Evolutionary conservation across 2,113 vertebrate species (phyloP).

Genomic region (Sylvilagus bachmani): DNA sequence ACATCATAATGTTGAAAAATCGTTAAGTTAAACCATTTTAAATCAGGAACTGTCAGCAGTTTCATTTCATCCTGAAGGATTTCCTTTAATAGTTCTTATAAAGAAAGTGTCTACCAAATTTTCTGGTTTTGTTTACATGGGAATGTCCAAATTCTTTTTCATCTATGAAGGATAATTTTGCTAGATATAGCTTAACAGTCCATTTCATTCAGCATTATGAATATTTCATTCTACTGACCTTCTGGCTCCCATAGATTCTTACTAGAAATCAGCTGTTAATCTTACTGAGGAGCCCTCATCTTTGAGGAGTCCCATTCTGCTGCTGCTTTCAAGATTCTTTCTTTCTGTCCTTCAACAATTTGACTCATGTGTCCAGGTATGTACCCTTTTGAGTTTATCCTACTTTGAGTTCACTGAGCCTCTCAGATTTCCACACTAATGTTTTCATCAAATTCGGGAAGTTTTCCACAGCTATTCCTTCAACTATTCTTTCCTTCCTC

Average conservation of each 20-base stretch:
- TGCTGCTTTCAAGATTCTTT: slow-evolving; percentile 41
- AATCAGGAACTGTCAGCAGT: neutral
- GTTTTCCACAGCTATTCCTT: slow-evolving; percentile 19
- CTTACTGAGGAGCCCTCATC: slow-evolving; percentile 2
- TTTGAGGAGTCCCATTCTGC: neutral
- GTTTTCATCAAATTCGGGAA: slow-evolving; percentile 23
- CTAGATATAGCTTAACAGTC: slow-evolving; percentile 22
- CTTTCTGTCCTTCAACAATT: slow-evolving; percentile 18
- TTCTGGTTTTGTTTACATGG: slow-evolving; percentile 36
- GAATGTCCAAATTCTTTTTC: slow-evolving; percentile 10
- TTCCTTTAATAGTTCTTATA: slow-evolving; percentile 26
- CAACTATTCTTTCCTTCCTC: slow-evolving; percentile 16
- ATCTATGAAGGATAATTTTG: slow-evolving; percentile 48
- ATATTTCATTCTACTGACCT: slow-evolving; percentile 17
- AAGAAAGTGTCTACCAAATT: slow-evolving; percentile 7
- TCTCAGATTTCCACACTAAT: neutral
- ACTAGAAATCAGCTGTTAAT: slow-evolving; percentile 48
- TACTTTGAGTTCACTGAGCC: neutral
- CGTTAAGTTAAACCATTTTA: neutral
- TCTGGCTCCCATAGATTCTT: slow-evolving; percentile 35
- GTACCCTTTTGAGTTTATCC: slow-evolving; percentile 12
- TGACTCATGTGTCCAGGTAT: slow-evolving; percentile 9
- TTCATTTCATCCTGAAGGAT: slow-evolving; percentile 53
- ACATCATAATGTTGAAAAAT: neutral
- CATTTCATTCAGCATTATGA: slow-evolving; percentile 53